phyloP scores from a whole-genome alignment of 2,113 vertebrate genomes.

The Sinocyclocheilus rhinocerous region DNA sequence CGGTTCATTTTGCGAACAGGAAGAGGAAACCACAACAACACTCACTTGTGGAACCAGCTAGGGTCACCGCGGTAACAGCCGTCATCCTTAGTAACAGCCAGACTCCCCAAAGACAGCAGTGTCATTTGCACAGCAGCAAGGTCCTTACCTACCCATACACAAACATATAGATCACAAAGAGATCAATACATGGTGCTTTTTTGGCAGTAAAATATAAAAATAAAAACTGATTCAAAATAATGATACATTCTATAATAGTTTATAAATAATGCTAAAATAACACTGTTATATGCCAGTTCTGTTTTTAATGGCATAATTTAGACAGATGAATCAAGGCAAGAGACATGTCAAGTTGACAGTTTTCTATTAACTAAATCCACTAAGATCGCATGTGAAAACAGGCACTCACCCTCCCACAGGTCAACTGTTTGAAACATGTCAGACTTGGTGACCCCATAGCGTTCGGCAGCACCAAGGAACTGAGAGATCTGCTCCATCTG shows the following conservation, averaged over 20 bases:
- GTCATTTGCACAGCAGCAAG: constrained; percentile 93
- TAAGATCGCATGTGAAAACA: background rate
- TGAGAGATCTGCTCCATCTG: constrained; percentile 96
- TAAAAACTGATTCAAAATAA: no score
- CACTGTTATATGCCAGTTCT: background rate
- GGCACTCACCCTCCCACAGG: constrained; percentile 86
- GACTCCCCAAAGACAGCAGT: constrained; percentile 88
- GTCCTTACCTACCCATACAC: constrained; percentile 83
- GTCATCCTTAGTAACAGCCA: constrained; percentile 91
- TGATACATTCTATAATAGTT: background rate
- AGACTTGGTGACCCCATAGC: constrained; percentile 86
- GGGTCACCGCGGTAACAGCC: constrained; percentile 89
- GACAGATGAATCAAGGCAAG: background rate
- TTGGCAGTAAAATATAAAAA: background rate
- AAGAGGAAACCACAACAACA: background rate
- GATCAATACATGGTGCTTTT: constrained; percentile 16
- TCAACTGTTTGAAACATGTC: constrained; percentile 97
- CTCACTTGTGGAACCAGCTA: constrained; percentile 92
- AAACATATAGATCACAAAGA: constrained; percentile 14
- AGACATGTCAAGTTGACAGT: no score
- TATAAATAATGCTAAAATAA: background rate
- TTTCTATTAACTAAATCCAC: background rate
- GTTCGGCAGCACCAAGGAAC: constrained; percentile 89
- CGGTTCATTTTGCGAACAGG: constrained; percentile 10
- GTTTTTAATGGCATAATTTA: background rate